These are phyloP conservation scores for Chinchilla lanigera DNA, from an alignment of 2,113 vertebrate species.

Conservation along the genomic window DNA sequence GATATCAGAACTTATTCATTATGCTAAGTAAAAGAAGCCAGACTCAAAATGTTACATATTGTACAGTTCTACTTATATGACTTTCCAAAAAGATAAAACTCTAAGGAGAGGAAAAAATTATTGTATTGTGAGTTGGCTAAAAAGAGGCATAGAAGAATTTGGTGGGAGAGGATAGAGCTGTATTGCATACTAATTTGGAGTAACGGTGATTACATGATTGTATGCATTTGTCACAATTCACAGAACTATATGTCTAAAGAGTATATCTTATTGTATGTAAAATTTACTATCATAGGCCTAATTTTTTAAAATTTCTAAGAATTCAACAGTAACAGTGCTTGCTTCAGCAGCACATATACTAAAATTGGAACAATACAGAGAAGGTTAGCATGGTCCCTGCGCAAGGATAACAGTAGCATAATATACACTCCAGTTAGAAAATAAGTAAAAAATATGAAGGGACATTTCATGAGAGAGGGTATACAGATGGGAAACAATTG, in stretches of 20 bases:
- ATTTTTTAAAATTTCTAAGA: background rate
- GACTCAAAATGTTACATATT: background rate
- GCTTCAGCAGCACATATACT: background rate
- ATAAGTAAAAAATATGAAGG: background rate
- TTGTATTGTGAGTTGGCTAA: background rate
- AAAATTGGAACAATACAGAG: background rate
- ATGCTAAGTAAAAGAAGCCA: background rate
- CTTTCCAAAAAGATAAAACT: background rate
- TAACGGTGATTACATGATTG: background rate
- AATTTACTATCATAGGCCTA: background rate
- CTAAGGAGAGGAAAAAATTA: background rate
- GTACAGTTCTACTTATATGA: background rate
- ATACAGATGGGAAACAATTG: background rate
- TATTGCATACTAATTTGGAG: background rate
- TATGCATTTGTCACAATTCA: background rate
- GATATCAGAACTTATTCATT: background rate
- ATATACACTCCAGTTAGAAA: background rate
- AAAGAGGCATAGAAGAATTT: background rate
- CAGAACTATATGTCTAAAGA: background rate
- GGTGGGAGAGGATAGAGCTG: background rate
- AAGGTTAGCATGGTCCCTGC: background rate
- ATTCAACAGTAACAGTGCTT: background rate
- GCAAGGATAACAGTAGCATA: background rate
- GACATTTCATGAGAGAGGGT: background rate
- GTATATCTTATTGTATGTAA: background rate